These are phyloP conservation scores for Orchesella flavescens DNA, from an alignment of 2,888 invertebrate genomes.

Conservation along the genomic window DNA sequence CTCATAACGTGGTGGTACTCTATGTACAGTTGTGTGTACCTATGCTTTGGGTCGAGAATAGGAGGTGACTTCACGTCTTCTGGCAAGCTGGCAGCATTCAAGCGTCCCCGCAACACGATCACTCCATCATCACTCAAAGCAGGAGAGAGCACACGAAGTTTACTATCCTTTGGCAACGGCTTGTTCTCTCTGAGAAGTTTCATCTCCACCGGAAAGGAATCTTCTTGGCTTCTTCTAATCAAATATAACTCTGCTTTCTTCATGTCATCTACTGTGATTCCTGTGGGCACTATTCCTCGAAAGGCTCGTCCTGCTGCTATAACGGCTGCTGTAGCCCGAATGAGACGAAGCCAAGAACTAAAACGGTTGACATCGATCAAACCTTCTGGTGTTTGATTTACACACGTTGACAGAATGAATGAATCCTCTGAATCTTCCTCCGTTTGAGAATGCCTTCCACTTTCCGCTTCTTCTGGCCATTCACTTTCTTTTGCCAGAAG, in stretches of 20 bases:
- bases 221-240: slow-evolving; percentile 6
- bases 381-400: too few relatives aligned
- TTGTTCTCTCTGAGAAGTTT: background rate
- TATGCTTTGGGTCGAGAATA: slow-evolving; percentile 27
- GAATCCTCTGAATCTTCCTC: background rate
- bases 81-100: too few relatives aligned
- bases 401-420: background rate
- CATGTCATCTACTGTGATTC: slow-evolving; percentile 12
- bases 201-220: slow-evolving; percentile 35
- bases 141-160: slow-evolving; percentile 16
- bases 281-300: background rate
- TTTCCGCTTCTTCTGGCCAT: slow-evolving; percentile 63
- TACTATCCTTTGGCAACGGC: background rate
- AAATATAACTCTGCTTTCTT: too few relatives aligned
- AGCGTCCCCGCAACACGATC: slow-evolving; percentile 22
- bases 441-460: background rate
- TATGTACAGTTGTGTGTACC: slow-evolving; percentile 8
- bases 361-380: slow-evolving; percentile 16
- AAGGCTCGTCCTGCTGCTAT: background rate
- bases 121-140: slow-evolving; percentile 13
- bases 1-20: background rate
- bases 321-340: slow-evolving; percentile 27
- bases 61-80: slow-evolving; percentile 12
- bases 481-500: slow-evolving; percentile 25
- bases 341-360: slow-evolving; percentile 20